These are phyloP conservation scores for Colaptes auratus DNA, from an alignment of 2,113 vertebrate species.

Conservation along the genomic window DNA sequence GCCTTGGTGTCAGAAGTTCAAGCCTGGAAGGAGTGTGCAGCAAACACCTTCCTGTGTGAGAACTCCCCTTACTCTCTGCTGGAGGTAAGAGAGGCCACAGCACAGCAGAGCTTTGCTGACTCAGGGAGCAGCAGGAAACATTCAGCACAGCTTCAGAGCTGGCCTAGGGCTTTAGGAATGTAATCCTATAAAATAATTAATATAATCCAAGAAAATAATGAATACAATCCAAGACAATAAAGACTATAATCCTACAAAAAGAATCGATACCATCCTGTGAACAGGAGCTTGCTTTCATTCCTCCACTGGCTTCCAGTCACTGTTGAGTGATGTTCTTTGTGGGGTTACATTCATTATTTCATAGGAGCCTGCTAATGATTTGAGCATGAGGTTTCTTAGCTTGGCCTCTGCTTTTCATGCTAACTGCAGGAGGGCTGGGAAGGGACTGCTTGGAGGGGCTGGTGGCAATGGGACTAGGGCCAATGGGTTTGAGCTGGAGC, in stretches of 20 bases:
- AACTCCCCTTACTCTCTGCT: conserved; percentile 84
- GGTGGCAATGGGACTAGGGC: too few relatives aligned
- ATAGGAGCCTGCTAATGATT: not conserved
- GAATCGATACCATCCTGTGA: too few relatives aligned
- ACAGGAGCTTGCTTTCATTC: too few relatives aligned
- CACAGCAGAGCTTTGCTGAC: not conserved
- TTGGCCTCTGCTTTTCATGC: not conserved
- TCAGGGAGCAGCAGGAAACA: not conserved
- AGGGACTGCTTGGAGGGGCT: too few relatives aligned
- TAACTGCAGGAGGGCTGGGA: not conserved
- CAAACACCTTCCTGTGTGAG: conserved; percentile 84
- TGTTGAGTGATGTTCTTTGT: too few relatives aligned
- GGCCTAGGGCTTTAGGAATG: not conserved
- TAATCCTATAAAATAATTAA: too few relatives aligned
- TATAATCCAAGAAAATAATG: too few relatives aligned
- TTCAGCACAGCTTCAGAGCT: not conserved
- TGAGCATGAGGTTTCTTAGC: not conserved
- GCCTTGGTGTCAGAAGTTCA: conserved; percentile 85
- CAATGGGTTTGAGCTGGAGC: too few relatives aligned
- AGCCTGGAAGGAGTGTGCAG: conserved; percentile 89
- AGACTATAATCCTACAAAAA: too few relatives aligned
- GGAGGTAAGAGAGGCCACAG: conserved; percentile 80
- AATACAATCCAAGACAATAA: too few relatives aligned
- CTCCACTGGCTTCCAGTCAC: too few relatives aligned
- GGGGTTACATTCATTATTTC: too few relatives aligned